Evolutionary conservation across 2,113 vertebrate species (phyloP).

Genomic region (Entelurus aequoreus): DNA sequence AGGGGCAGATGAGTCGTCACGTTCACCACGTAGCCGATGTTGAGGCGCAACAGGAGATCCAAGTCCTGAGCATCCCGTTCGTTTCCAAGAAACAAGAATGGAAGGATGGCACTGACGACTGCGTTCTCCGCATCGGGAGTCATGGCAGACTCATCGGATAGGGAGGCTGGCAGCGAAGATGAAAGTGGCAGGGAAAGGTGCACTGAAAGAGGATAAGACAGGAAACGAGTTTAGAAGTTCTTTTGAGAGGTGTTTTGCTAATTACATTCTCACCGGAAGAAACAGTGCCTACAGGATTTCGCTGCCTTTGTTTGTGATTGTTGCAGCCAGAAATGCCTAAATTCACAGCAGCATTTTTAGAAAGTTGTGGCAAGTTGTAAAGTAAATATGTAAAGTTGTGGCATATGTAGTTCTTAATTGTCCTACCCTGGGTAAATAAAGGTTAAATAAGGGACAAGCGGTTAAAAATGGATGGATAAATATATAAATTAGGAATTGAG

Average conservation of each 20-base stretch:
- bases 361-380: too few relatives aligned
- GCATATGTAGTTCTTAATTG: too few relatives aligned
- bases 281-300: too few relatives aligned
- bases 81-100: conserved; percentile 81
- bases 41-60: conserved; percentile 72
- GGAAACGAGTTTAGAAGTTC: background rate
- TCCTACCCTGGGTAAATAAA: too few relatives aligned
- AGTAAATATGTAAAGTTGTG: too few relatives aligned
- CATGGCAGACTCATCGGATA: conserved; percentile 71
- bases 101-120: conserved; percentile 77
- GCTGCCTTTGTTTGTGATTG: too few relatives aligned
- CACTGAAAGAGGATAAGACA: conserved; percentile 40
- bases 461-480: too few relatives aligned
- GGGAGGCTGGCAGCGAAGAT: conserved; percentile 68
- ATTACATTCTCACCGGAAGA: background rate
- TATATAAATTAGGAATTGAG: too few relatives aligned
- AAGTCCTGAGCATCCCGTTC: conserved; percentile 80
- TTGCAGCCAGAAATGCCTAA: too few relatives aligned
- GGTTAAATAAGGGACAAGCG: too few relatives aligned
- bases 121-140: conserved; percentile 81
- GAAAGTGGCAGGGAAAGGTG: conserved; percentile 72
- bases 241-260: background rate
- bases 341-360: too few relatives aligned
- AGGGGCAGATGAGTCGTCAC: conserved; percentile 83
- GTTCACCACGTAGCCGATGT: conserved; percentile 79